These are phyloP conservation scores for Xiphorhynchus erythropygius DNA, from an alignment of 2,797 vertebrate genomes.

Conservation along the genomic window DNA sequence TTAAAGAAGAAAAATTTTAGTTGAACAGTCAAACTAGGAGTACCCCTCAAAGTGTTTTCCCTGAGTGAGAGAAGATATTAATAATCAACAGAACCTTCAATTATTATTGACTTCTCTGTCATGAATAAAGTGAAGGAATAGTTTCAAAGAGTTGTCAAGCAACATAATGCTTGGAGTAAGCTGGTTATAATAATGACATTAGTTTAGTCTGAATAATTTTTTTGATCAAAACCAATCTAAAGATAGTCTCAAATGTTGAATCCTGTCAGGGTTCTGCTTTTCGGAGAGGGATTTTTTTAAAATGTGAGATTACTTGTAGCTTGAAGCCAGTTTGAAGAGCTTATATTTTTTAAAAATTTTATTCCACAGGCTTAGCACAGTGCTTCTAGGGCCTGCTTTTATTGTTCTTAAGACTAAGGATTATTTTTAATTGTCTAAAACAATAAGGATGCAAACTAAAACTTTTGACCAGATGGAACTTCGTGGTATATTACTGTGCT, in stretches of 20 bases:
- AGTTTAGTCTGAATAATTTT: conserved; percentile 57
- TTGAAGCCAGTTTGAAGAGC: conserved; percentile 47
- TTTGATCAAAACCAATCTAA: conserved; percentile 48
- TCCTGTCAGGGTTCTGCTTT: conserved; percentile 44
- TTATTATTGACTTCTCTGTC: conserved; percentile 46
- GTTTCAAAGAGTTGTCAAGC: conserved; percentile 52
- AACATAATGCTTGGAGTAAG: conserved; percentile 26
- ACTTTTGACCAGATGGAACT: conserved; percentile 63
- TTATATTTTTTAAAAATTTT: conserved; percentile 43
- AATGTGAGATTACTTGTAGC: conserved; percentile 56
- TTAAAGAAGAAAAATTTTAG: conserved; percentile 14
- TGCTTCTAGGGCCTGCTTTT: conserved; percentile 12
- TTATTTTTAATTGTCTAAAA: conserved; percentile 65
- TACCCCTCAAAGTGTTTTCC: background rate
- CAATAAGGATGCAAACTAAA: conserved; percentile 60
- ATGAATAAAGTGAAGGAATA: conserved; percentile 17
- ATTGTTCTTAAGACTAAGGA: conserved; percentile 4
- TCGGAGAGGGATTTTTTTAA: conserved; percentile 49
- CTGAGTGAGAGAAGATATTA: background rate
- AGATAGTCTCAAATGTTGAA: conserved; percentile 62
- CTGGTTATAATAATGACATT: conserved; percentile 31
- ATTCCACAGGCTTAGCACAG: background rate
- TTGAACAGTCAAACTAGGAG: background rate
- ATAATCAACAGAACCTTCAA: conserved; percentile 40
- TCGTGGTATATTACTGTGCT: conserved; percentile 45